Evolutionary conservation across 2,888 invertebrate species (phyloP), one percentile per base, ranked within the genome.

Genomic region (Mesochorus sp.): DNA sequence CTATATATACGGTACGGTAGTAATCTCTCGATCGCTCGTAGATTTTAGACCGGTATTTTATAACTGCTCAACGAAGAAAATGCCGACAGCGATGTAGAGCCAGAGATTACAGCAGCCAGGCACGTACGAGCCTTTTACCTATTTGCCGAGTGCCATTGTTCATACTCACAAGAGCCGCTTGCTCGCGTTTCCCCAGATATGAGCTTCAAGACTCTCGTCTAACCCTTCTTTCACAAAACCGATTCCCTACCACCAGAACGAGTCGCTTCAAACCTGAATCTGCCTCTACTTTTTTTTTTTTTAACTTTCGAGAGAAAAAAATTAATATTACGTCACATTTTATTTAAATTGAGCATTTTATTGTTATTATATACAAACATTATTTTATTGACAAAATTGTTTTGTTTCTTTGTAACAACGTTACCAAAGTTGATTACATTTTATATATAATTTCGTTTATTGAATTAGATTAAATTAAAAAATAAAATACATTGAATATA

Each of bases 61-160:
- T 51, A 61, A 21, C 47, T 34, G 19, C 10, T 28, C 24, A 68
- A 19, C 24, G 59, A 31, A 34, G 24, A n/a, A n/a, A n/a, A 42
- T 61, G 42, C 42, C 34, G 44, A 53, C 51, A 47, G 51, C 37
- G 72, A 53, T 62, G 34, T 37, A 49, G 39, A 67, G 55, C 62
- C 62, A 53, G 49, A 67, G 71, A 62, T 73, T 62, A 62, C 26
- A 44, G 47, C 24, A 39, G 49, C 19, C 17, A 68, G 73, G 73
- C 72, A 64, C 72, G 67, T 73, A 68, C 73, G 62, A 34, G 57
- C 57, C 57, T 77, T 71, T 73, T 77, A 73, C 68, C 77, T 77
- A 77, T 77, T 62, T 77, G 62, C 68, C 68, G 68, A 77, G 73
- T 73, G 68, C 62, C 73, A 73, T 77, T 77, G 77, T 77, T 77